Evolutionary conservation across 2,113 vertebrate genomes (phyloP).

Genomic region (Scopus umbretta): DNA sequence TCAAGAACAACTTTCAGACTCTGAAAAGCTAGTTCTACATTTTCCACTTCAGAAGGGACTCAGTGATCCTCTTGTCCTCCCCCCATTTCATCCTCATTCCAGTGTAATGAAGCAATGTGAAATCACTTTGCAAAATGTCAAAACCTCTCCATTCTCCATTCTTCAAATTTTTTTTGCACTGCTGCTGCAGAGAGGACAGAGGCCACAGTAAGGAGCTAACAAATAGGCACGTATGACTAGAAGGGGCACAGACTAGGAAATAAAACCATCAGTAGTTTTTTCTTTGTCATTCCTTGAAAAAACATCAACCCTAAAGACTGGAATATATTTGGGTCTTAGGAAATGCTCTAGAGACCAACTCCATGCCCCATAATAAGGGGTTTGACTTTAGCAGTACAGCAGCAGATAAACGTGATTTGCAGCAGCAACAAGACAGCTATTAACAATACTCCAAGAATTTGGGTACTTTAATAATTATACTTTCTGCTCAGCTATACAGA

Average conservation of each 20-base stretch:
- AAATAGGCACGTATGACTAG: background rate
- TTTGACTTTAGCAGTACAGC: background rate
- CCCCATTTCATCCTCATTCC: conserved; percentile 1
- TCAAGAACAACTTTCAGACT: background rate
- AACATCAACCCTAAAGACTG: background rate
- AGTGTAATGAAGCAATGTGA: conserved; percentile 6
- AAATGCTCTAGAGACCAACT: background rate
- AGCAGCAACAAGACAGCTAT: background rate
- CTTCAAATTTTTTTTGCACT: background rate
- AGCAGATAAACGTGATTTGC: background rate
- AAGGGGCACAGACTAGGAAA: background rate
- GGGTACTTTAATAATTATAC: background rate
- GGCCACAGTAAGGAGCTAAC: background rate
- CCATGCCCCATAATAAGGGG: background rate
- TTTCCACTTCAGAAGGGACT: background rate
- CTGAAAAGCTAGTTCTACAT: background rate
- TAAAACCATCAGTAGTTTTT: background rate
- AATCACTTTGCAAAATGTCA: background rate
- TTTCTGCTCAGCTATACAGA: conserved; percentile 28
- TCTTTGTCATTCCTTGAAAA: background rate
- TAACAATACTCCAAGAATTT: background rate
- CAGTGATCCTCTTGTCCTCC: background rate
- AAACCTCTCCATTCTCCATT: background rate
- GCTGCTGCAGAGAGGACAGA: background rate
- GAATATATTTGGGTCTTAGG: background rate